Evolutionary conservation across 2,888 invertebrate genomes (phyloP).

Genomic region (Drosophila flavopinicola): DNA sequence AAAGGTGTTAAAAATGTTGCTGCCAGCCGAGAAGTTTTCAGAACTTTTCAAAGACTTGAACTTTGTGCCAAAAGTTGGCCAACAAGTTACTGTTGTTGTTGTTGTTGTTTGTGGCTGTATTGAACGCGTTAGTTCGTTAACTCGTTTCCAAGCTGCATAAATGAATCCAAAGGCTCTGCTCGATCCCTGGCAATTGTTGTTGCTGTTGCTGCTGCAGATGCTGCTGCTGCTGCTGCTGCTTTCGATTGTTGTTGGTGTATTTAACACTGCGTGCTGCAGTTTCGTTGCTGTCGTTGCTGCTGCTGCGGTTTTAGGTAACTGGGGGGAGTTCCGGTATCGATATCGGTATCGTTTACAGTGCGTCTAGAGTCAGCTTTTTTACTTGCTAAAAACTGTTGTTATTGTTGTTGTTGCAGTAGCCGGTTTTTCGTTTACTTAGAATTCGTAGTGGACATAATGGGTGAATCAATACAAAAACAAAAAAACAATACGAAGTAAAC

Average conservation of each 20-base stretch:
- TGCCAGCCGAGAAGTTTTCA: conserved; percentile 29
- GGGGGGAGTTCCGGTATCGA: conserved; percentile 43
- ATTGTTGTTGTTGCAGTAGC: conserved; percentile 22
- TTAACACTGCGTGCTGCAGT: conserved; percentile 59
- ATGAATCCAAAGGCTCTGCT: conserved; percentile 27
- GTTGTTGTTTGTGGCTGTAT: conserved; percentile 16
- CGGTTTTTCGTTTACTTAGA: conserved; percentile 50
- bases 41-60: conserved; percentile 43
- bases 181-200: conserved; percentile 23
- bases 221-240: conserved; percentile 31
- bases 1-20: conserved; percentile 63
- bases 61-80: conserved; percentile 36
- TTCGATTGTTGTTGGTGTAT: conserved; percentile 46
- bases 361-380: conserved; percentile 48
- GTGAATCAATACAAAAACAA: conserved; percentile 40
- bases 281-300: conserved; percentile 26
- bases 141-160: conserved; percentile 51
- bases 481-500: conserved; percentile 48
- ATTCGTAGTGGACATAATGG: conserved; percentile 40
- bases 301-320: conserved; percentile 54
- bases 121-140: conserved; percentile 51
- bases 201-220: conserved; percentile 36
- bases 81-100: conserved; percentile 37
- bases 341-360: conserved; percentile 59
- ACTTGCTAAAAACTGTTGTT: conserved; percentile 31